A percentile compares a stretch with the other conserved stretches of the same genome.
These are phyloP conservation scores for Vidua chalybeata DNA, from an alignment of 2,113 vertebrate species.

Conservation along the genomic window DNA sequence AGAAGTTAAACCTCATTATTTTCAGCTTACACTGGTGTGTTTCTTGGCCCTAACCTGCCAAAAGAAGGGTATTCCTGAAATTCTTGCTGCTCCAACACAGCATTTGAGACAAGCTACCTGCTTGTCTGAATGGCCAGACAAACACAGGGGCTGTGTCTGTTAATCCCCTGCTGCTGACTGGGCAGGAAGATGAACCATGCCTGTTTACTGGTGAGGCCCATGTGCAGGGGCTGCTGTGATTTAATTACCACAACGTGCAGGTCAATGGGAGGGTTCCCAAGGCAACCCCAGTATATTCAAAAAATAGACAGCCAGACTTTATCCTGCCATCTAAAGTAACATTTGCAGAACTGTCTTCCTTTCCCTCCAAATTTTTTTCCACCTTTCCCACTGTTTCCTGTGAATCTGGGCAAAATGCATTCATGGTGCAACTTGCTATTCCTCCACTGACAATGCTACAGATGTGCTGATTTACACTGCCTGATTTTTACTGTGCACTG, in stretches of 20 bases:
- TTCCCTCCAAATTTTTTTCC: neutral
- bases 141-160: neutral
- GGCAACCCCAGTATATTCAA: neutral
- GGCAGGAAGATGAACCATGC: neutral
- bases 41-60: neutral
- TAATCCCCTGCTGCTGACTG: neutral
- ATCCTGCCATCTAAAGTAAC: neutral
- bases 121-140: neutral
- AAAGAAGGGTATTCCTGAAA: neutral
- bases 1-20: neutral
- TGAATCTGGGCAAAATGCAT: neutral
- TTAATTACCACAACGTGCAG: neutral
- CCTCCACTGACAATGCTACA: neutral
- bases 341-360: neutral
- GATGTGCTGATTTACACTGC: neutral
- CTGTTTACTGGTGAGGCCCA: neutral
- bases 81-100: neutral
- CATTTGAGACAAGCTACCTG: accelerated
- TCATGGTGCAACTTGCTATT: neutral
- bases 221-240: neutral
- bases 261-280: conserved; percentile 1
- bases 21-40: neutral
- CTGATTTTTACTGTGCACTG: neutral
- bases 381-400: neutral
- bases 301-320: neutral